Evolutionary conservation across 2,797 vertebrate genomes (phyloP).

Genomic region (Naso thynnoides): DNA sequence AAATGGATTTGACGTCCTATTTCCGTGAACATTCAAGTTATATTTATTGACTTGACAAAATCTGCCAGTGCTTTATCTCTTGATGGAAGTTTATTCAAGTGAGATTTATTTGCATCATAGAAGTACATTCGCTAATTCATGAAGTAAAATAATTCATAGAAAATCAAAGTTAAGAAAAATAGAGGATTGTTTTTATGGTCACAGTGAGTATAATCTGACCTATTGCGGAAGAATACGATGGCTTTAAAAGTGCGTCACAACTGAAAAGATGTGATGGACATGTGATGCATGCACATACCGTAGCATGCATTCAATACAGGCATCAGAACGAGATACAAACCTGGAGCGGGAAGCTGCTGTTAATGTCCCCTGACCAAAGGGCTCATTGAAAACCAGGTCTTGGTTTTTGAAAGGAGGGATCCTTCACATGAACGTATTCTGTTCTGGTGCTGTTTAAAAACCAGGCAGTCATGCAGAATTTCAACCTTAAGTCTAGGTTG

Average conservation of each 20-base stretch:
- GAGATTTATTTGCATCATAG: slow-evolving; percentile 73
- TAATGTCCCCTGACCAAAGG: slow-evolving; percentile 30
- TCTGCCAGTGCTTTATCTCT: slow-evolving; percentile 42
- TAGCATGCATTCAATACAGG: slow-evolving; percentile 65
- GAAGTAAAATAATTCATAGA: slow-evolving; percentile 85
- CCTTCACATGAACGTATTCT: slow-evolving; percentile 25
- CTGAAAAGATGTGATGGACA: slow-evolving; percentile 49
- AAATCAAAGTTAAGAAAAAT: slow-evolving; percentile 85
- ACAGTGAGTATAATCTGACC: slow-evolving; percentile 80
- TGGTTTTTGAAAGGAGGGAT: slow-evolving; percentile 15
- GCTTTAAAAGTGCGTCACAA: slow-evolving; percentile 74
- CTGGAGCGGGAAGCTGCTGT: slow-evolving; percentile 38
- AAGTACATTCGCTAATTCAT: slow-evolving; percentile 78
- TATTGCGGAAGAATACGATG: slow-evolving; percentile 80
- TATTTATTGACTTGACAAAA: slow-evolving; percentile 38
- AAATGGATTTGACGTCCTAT: background rate
- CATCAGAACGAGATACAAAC: slow-evolving; percentile 39
- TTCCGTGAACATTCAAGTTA: slow-evolving; percentile 4
- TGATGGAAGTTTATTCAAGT: slow-evolving; percentile 70
- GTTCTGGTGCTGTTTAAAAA: slow-evolving; percentile 41
- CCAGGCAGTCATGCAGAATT: slow-evolving; percentile 72
- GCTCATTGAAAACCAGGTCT: slow-evolving; percentile 16
- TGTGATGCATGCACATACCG: slow-evolving; percentile 61
- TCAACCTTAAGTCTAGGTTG: slow-evolving; percentile 34
- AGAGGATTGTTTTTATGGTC: slow-evolving; percentile 76